A percentile compares a stretch with the other conserved stretches of the same genome.
phyloP scores from a whole-genome alignment of 2,797 vertebrate genomes.

The Nasua narica region DNA sequence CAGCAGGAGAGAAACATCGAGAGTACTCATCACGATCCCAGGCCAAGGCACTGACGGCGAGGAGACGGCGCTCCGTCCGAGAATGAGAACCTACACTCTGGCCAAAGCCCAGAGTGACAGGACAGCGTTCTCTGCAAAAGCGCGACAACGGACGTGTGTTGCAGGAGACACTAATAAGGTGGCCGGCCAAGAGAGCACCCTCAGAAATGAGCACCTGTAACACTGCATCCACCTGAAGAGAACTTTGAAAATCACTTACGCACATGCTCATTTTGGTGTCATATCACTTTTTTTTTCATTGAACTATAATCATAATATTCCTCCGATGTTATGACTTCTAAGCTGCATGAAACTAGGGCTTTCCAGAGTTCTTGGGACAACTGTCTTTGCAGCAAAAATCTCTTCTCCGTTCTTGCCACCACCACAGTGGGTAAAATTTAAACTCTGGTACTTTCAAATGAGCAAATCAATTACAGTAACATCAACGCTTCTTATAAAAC shows the following conservation, averaged over 20 bases:
- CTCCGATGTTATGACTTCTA: background rate
- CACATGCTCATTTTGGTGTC: background rate
- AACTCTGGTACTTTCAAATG: background rate
- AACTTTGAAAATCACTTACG: background rate
- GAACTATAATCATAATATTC: background rate
- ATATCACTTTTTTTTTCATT: background rate
- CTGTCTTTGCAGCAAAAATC: too few relatives aligned
- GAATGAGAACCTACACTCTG: background rate
- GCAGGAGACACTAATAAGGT: background rate
- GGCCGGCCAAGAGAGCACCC: background rate
- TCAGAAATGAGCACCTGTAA: background rate
- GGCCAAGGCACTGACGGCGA: rapidly evolving
- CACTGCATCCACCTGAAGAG: background rate
- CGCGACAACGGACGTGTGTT: background rate
- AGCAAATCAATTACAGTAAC: background rate
- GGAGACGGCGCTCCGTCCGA: background rate
- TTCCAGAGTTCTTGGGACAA: background rate
- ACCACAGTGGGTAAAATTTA: background rate
- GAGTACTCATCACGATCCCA: rapidly evolving
- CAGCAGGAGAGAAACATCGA: rapidly evolving
- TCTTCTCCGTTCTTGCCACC: background rate
- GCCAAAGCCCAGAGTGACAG: background rate
- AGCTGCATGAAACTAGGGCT: background rate
- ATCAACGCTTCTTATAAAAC: background rate
- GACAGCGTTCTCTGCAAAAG: background rate